A percentile compares a stretch with the other conserved stretches of the same genome.
Conservation (phyloP, 2,797 vertebrate genomes). For the Muscicapa comitata region DNA sequence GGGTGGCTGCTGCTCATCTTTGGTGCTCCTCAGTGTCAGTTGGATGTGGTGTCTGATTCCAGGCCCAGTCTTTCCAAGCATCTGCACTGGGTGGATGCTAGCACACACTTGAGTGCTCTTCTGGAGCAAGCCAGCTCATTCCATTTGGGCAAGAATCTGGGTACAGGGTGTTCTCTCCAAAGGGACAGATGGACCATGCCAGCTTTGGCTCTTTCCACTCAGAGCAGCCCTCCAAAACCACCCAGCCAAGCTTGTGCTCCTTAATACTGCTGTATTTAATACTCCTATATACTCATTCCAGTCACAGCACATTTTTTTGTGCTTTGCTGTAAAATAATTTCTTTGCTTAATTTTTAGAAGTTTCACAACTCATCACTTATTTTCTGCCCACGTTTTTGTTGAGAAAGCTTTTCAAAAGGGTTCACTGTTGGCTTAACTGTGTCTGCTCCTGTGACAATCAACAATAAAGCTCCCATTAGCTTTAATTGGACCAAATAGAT, state of each 20-base stretch:
- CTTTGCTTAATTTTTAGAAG: not conserved
- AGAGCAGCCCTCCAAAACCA: not conserved
- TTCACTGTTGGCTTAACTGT: not conserved
- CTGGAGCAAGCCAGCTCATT: not conserved
- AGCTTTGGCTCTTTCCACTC: not conserved
- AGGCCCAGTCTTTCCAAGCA: not conserved
- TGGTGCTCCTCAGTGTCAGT: not conserved
- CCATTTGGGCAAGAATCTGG: not conserved
- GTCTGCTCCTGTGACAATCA: not conserved
- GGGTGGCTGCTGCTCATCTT: not conserved
- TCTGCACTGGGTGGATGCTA: not conserved
- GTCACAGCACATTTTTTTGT: not conserved
- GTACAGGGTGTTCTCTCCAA: not conserved
- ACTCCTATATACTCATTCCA: not conserved
- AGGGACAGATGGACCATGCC: not conserved
- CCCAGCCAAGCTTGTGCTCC: not conserved
- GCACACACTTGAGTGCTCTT: not conserved
- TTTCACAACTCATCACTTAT: not conserved
- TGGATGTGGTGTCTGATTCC: not conserved
- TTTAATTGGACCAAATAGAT: constrained; percentile 18
- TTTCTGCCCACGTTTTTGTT: not conserved
- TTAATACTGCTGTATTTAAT: not conserved
- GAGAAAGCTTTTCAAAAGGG: not conserved
- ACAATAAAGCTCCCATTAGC: constrained; percentile 4
- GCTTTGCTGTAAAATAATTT: not conserved